phyloP scores from a whole-genome alignment of 2,113 vertebrate genomes.

The Brachypodius melanocephalos region DNA sequence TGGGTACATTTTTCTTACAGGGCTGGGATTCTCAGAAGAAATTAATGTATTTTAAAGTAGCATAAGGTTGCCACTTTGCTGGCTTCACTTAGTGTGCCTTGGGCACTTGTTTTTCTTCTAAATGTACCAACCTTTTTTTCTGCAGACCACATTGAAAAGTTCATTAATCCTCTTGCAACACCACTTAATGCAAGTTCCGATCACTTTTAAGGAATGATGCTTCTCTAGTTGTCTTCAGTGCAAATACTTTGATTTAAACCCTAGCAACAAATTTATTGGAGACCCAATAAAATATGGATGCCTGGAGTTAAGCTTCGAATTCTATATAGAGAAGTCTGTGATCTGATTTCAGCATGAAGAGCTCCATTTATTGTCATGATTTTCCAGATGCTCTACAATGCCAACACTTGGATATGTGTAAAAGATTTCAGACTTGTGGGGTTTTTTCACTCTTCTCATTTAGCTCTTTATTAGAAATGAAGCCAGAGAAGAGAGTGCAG shows the following conservation, averaged over 20 bases:
- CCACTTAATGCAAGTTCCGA: not conserved
- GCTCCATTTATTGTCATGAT: not conserved
- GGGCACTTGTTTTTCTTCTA: not conserved
- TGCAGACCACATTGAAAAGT: not conserved
- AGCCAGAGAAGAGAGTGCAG: not conserved
- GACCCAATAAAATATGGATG: not conserved
- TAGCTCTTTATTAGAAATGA: not conserved
- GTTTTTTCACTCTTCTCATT: not conserved
- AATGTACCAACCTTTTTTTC: not conserved
- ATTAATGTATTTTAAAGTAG: not conserved
- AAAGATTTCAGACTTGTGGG: not conserved
- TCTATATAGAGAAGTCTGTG: not conserved
- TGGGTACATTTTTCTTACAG: not conserved
- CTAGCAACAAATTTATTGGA: not conserved
- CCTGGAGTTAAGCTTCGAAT: not conserved
- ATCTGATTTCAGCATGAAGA: not conserved
- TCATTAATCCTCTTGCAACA: not conserved
- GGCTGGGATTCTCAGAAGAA: not conserved
- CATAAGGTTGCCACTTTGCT: accelerated
- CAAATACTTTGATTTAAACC: not conserved
- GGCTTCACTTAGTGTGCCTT: not conserved
- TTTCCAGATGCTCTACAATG: not conserved
- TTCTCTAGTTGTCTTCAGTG: not conserved
- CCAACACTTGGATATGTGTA: not conserved
- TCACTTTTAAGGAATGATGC: not conserved